Evolutionary conservation across 2,113 vertebrate species (phyloP).

Genomic region (Gymnocephalus cernua): DNA sequence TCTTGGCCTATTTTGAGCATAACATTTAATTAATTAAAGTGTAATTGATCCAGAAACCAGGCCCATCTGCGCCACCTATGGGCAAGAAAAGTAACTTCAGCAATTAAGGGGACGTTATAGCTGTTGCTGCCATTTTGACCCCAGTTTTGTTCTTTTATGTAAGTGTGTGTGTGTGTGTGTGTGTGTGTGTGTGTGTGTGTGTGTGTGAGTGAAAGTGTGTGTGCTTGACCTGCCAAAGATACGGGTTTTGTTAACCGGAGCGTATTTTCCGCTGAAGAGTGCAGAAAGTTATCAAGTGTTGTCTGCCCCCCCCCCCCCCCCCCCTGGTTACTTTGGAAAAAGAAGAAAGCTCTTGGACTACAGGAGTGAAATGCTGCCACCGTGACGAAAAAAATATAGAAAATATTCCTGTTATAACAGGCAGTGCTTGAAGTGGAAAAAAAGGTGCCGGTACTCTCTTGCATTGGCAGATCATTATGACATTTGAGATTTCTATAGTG

Average conservation of each 20-base stretch:
- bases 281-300: neutral
- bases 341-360: neutral
- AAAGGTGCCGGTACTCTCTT: no score
- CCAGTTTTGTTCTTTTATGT: neutral
- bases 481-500: no score
- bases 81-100: neutral
- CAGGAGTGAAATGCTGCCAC: neutral
- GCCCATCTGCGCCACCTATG: neutral
- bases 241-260: conserved; percentile 10
- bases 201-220: neutral
- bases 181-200: neutral
- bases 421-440: no score
- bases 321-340: neutral
- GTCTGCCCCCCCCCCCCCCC: no score
- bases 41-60: conserved; percentile 1
- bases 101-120: neutral
- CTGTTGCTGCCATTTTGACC: neutral
- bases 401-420: no score
- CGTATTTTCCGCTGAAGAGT: conserved; percentile 6
- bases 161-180: neutral
- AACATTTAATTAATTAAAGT: neutral
- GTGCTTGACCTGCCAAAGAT: conserved; percentile 24
- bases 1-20: neutral
- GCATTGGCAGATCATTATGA: no score
- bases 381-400: no score